Evolutionary conservation across 2,888 invertebrate genomes (phyloP), one percentile per base, ranked within the genome.

Genomic region (Oxycera nigricornis): DNA sequence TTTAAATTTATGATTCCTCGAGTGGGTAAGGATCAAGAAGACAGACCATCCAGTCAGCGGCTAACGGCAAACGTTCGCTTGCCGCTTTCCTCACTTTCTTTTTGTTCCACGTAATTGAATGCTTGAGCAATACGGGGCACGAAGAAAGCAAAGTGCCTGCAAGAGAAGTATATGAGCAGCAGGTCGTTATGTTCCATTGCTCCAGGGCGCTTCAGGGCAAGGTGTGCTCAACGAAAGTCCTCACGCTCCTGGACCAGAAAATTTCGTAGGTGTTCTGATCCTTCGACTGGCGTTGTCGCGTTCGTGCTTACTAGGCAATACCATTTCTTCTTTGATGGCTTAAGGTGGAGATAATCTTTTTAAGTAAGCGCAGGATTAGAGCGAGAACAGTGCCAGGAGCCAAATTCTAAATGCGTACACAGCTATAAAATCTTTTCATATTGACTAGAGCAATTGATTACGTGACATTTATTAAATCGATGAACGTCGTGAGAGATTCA

Each of bases 1-100:
- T 59, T 72, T 41, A 59, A 57, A 72, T 72, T 72, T 72, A 72
- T 72, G 72, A 72, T 72, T 59, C 17, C 17, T 2, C 41, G 39
- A 41, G 24, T 55, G 17, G 55, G 62, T 59, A n/a, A 59, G 59
- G 22, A 30, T 30, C 28, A 59, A 30, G 30, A 28, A 30, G 30
- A 20, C 26, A 50, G 50, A 50, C 14, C 7, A 55, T 24, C 9
- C 7, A 9, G 39, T 39, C 14, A 24, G 14, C 2, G 55, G 17
- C 11, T 20, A 55, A 26, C 14, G 7, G 9, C 28, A 59, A 30
- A n/a, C 46, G 46, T 26, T 67, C 22, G 35, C 22, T 39, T 26
- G 39, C 24, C 26, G 20, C 14, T 46, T 61, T 31, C 17, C n/a
- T 22, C 26, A 46, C 26, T 50, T 50, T 31, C 28, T 50, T 68